phyloP scores from a whole-genome alignment of 1,140 invertebrate genomes.

The Lepidurus couesii region DNA sequence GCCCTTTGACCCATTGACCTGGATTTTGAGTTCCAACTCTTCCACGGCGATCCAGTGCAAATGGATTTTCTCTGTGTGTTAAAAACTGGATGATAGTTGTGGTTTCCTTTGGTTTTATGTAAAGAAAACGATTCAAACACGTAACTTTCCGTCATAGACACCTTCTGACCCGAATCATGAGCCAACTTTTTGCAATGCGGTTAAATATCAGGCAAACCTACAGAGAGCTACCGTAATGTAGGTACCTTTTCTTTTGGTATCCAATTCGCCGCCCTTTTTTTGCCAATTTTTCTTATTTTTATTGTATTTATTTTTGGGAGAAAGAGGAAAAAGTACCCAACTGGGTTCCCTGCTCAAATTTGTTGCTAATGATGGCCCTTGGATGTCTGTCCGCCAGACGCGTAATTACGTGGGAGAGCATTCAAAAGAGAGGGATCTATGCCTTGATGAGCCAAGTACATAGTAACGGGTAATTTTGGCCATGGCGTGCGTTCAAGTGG shows the following conservation, averaged over 20 bases:
- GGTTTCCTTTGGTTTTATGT: not conserved
- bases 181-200: not conserved
- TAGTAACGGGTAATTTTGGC: slow-evolving; percentile 10
- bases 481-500: slow-evolving; percentile 17
- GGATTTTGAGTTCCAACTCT: not conserved
- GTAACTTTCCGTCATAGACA: not conserved
- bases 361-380: slow-evolving; percentile 1
- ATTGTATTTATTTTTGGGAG: not conserved
- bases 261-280: not conserved
- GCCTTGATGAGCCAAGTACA: slow-evolving; percentile 9
- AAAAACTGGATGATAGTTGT: not conserved
- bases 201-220: not conserved
- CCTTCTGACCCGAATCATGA: not conserved
- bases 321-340: not conserved
- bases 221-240: not conserved
- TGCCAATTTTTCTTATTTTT: not conserved
- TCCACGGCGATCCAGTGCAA: not conserved
- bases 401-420: slow-evolving; percentile 18
- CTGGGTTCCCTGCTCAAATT: not conserved
- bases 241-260: not conserved
- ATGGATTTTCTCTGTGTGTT: not conserved
- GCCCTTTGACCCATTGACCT: slow-evolving; percentile 6
- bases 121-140: not conserved
- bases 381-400: not conserved
- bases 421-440: slow-evolving; percentile 4